phyloP scores from a whole-genome alignment of 2,888 invertebrate species.

The Drosophila antonietae region DNA sequence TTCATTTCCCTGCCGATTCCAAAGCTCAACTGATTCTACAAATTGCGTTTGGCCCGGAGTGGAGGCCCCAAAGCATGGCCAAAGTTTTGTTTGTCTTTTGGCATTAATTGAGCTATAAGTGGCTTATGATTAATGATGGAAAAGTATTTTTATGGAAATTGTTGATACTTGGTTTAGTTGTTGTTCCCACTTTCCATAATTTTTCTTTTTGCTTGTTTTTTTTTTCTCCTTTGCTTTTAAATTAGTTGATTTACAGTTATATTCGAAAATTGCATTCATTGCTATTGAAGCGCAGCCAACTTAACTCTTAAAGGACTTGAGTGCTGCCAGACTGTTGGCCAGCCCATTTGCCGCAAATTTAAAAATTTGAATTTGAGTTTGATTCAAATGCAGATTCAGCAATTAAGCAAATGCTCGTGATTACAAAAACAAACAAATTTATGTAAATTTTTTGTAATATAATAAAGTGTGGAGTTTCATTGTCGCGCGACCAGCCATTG shows the following conservation, averaged over 20 bases:
- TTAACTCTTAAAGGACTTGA: background rate
- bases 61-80: background rate
- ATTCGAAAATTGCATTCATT: background rate
- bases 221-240: background rate
- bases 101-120: conserved; percentile 5
- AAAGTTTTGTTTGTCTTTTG: conserved; percentile 6
- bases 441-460: background rate
- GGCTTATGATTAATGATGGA: conserved; percentile 11
- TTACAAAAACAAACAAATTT: background rate
- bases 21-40: conserved; percentile 2
- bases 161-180: background rate
- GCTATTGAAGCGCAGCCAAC: conserved; percentile 3
- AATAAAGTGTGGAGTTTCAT: background rate
- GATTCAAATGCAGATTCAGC: background rate
- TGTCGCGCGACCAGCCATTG: background rate
- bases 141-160: background rate
- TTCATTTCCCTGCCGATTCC: conserved; percentile 59
- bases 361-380: background rate
- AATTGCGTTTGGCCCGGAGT: background rate
- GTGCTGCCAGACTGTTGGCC: conserved; percentile 6
- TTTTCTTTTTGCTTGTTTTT: background rate
- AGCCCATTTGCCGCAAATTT: background rate
- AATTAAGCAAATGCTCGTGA: background rate
- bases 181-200: background rate
- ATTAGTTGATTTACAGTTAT: background rate